Evolutionary conservation across 2,797 vertebrate genomes (phyloP).

Genomic region (Betta splendens): DNA sequence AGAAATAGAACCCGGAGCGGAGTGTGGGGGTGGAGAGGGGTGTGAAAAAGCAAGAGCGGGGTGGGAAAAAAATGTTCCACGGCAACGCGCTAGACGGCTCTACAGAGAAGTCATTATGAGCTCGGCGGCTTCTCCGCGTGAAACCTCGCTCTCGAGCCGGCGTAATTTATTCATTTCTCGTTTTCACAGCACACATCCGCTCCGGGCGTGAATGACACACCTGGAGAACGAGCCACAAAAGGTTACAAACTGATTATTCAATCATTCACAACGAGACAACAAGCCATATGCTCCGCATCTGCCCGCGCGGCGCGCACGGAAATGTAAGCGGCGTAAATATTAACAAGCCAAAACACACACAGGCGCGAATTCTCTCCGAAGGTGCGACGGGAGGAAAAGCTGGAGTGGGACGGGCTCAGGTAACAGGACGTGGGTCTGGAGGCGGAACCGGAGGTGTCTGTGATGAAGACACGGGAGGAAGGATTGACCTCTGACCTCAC

Average conservation of each 20-base stretch:
- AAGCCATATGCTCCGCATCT: conserved; percentile 70
- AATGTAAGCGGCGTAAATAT: conserved; percentile 75
- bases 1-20: conserved; percentile 67
- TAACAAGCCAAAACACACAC: conserved; percentile 64
- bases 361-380: conserved; percentile 53
- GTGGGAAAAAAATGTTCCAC: conserved; percentile 35
- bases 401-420: conserved; percentile 18
- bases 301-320: conserved; percentile 70
- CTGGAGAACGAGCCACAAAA: conserved; percentile 65
- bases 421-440: conserved; percentile 39
- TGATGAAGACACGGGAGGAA: conserved; percentile 31
- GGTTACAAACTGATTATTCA: conserved; percentile 72
- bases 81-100: conserved; percentile 41
- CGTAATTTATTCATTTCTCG: conserved; percentile 65
- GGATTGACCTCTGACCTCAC: too few species aligned
- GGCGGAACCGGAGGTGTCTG: conserved; percentile 26
- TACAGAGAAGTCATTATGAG: conserved; percentile 61
- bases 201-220: conserved; percentile 62
- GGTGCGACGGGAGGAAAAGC: conserved; percentile 31
- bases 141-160: conserved; percentile 49
- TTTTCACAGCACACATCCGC: conserved; percentile 37
- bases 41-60: conserved; percentile 58
- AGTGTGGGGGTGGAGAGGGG: conserved; percentile 58
- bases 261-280: conserved; percentile 66
- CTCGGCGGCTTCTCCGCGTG: conserved; percentile 48